Percentiles rank a stretch among this genome's conserved stretches.
Conservation (phyloP, 92 coral and sea anemone species). For the Phenganax stokvisi region DNA sequence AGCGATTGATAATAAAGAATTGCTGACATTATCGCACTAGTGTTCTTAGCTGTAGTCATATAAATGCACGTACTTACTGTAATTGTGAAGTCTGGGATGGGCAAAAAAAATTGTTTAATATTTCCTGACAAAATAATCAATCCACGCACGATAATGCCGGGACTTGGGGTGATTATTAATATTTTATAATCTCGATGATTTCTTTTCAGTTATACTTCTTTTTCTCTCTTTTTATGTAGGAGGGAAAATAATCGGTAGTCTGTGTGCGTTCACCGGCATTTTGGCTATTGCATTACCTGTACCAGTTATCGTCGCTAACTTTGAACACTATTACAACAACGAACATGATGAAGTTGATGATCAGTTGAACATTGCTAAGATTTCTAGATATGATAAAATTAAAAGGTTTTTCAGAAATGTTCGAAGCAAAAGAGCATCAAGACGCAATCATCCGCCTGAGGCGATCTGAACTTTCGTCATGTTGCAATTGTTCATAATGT, state of each 20-base stretch:
- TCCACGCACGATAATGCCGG: too few relatives aligned
- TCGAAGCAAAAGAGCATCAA: not conserved
- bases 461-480: not conserved
- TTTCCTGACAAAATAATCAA: too few relatives aligned
- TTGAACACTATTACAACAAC: constrained; percentile 69
- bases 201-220: not conserved
- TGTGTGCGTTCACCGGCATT: constrained; percentile 91
- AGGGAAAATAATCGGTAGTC: constrained; percentile 87
- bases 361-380: not conserved
- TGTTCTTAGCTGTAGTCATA: too few relatives aligned
- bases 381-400: constrained; percentile 1
- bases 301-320: constrained; percentile 92
- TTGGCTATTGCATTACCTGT: constrained; percentile 92
- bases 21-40: too few relatives aligned
- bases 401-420: constrained; percentile 5
- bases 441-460: not conserved
- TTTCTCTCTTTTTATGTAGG: constrained; percentile 41
- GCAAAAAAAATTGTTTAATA: too few relatives aligned
- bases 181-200: not conserved
- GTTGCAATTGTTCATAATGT: too few relatives aligned
- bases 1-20: too few relatives aligned
- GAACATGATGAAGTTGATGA: constrained; percentile 36
- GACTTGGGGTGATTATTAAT: too few relatives aligned
- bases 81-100: too few relatives aligned
- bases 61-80: too few relatives aligned